These are phyloP conservation scores for Sicus ferrugineus DNA, from an alignment of 2,888 invertebrate species.

Conservation along the genomic window DNA sequence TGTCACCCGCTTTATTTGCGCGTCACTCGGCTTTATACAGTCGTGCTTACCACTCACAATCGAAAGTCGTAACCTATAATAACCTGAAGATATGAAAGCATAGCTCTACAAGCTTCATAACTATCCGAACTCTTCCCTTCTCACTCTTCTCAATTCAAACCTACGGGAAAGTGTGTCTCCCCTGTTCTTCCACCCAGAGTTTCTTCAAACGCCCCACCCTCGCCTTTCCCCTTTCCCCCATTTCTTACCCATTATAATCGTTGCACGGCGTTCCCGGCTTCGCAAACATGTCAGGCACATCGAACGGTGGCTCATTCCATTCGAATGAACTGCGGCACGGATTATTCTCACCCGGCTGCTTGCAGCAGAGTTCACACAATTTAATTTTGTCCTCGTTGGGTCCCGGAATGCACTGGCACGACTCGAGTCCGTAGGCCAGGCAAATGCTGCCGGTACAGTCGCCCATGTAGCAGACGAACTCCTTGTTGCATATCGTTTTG, in stretches of 20 bases:
- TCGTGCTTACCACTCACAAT: not conserved
- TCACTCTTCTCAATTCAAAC: too few species aligned
- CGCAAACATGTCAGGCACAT: slow-evolving; percentile 92
- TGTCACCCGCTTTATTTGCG: too few species aligned
- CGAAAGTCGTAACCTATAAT: not conserved
- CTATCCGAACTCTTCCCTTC: not conserved
- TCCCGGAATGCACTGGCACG: slow-evolving; percentile 89
- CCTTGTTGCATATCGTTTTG: slow-evolving; percentile 94
- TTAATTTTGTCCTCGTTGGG: slow-evolving; percentile 82
- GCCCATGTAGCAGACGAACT: slow-evolving; percentile 96
- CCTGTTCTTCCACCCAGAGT: not conserved
- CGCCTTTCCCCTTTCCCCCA: not conserved
- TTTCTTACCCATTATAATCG: slow-evolving; percentile 81
- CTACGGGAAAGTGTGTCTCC: too few species aligned
- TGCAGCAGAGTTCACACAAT: slow-evolving; percentile 93
- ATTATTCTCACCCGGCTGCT: slow-evolving; percentile 81
- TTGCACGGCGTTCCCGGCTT: slow-evolving; percentile 95
- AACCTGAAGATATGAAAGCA: too few species aligned
- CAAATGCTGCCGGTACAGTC: slow-evolving; percentile 98
- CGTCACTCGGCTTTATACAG: too few species aligned
- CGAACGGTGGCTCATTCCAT: slow-evolving; percentile 88
- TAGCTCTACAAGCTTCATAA: not conserved
- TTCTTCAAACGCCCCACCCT: not conserved
- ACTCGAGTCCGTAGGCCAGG: slow-evolving; percentile 92
- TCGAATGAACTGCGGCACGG: slow-evolving; percentile 88